Evolutionary conservation across 2,113 vertebrate genomes (phyloP).

Genomic region (Cynopterus brachyotis): DNA sequence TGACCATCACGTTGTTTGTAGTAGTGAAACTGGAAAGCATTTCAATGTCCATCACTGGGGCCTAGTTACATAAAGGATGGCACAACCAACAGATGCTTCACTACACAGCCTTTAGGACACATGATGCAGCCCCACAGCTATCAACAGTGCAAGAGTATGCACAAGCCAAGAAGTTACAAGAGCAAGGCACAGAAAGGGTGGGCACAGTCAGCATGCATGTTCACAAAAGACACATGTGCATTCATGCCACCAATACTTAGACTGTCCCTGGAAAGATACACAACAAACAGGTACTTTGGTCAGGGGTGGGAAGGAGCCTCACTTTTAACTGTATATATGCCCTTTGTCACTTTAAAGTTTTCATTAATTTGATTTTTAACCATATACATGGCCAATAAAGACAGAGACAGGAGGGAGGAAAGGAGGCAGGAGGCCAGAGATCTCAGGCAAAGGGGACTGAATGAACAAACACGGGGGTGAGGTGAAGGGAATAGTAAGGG

Average conservation of each 20-base stretch:
- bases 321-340: background rate
- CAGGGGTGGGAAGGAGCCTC: background rate
- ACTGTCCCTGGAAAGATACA: background rate
- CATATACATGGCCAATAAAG: slow-evolving; percentile 43
- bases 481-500: background rate
- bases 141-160: background rate
- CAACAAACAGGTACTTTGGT: background rate
- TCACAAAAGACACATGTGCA: background rate
- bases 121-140: background rate
- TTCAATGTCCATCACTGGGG: background rate
- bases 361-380: slow-evolving; percentile 16
- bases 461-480: background rate
- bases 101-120: background rate
- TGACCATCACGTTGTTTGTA: slow-evolving; percentile 53
- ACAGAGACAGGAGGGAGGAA: background rate
- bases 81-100: background rate
- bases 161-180: slow-evolving; percentile 12
- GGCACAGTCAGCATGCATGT: background rate
- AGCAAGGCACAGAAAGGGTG: background rate
- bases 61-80: slow-evolving; percentile 27
- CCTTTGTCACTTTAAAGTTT: background rate
- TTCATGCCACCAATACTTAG: background rate
- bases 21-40: slow-evolving; percentile 7
- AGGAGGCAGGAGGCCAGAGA: background rate
- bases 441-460: background rate